Percentiles rank a stretch among this genome's conserved stretches.
Evolutionary conservation across 2,888 invertebrate species (phyloP).

Genomic region (Lepidocyrtoides sp.): DNA sequence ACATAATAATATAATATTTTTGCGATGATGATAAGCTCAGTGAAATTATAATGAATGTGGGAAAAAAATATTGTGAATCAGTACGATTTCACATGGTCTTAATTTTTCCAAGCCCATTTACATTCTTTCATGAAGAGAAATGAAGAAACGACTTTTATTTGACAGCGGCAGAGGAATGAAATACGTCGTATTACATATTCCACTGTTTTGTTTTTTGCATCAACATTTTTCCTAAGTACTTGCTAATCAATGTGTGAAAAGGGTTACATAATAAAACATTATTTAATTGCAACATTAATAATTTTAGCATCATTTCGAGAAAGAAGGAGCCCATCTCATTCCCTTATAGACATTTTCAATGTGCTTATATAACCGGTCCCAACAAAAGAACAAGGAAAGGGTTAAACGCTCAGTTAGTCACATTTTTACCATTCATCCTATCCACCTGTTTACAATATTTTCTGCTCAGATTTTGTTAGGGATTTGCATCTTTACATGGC

Average conservation of each 20-base stretch:
- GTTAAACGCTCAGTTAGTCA: not conserved
- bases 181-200: not conserved
- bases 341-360: not conserved
- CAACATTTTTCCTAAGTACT: conserved; percentile 4
- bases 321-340: not conserved
- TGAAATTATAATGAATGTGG: conserved; percentile 49
- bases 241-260: conserved; percentile 58
- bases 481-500: not conserved
- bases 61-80: conserved; percentile 39
- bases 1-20: not conserved
- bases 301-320: not conserved
- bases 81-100: not conserved
- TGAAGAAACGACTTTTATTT: not conserved
- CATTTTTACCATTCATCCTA: not conserved
- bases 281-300: conserved; percentile 15
- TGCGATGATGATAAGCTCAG: conserved; percentile 23
- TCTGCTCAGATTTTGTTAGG: not conserved
- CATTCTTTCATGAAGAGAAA: not conserved
- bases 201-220: not conserved
- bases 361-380: not conserved
- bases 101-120: not conserved
- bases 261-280: not conserved
- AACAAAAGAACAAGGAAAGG: not conserved
- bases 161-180: not conserved
- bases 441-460: conserved; percentile 16